These are phyloP conservation scores for Heliconius charithonia DNA, from an alignment of 2,888 invertebrate genomes.

Conservation along the genomic window DNA sequence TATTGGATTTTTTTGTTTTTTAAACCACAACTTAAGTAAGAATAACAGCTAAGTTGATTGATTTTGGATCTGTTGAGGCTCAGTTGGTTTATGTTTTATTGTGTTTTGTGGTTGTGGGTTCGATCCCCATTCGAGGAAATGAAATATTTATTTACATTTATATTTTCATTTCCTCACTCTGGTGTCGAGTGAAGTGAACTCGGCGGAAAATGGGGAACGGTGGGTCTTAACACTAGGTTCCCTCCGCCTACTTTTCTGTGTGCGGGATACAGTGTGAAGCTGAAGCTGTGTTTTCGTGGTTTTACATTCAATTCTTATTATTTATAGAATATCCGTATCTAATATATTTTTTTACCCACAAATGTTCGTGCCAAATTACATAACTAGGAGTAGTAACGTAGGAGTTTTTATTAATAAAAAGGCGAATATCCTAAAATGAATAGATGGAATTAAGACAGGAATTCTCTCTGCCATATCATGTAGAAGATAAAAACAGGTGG, in stretches of 20 bases:
- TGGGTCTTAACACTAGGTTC: too few relatives aligned
- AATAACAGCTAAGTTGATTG: neutral
- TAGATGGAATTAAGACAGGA: neutral
- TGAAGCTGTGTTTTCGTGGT: neutral
- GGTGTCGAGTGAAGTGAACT: too few relatives aligned
- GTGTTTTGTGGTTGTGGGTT: neutral
- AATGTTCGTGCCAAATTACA: too few relatives aligned
- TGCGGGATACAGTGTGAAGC: too few relatives aligned
- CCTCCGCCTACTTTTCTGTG: too few relatives aligned
- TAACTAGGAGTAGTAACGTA: too few relatives aligned
- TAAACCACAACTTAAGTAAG: constrained; percentile 5
- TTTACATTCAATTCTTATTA: neutral
- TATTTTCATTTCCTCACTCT: too few relatives aligned
- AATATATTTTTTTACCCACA: too few relatives aligned
- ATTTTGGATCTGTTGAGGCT: neutral
- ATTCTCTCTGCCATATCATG: neutral
- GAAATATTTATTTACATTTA: too few relatives aligned
- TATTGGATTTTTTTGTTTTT: constrained; percentile 5
- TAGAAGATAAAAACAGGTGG: neutral
- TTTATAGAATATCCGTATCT: neutral
- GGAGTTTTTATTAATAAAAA: too few relatives aligned
- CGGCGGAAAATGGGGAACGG: too few relatives aligned
- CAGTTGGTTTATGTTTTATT: neutral
- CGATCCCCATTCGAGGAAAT: too few relatives aligned
- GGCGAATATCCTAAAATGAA: neutral